Conservation (phyloP, 2,797 vertebrate species). For the Microchirus variegatus region DNA sequence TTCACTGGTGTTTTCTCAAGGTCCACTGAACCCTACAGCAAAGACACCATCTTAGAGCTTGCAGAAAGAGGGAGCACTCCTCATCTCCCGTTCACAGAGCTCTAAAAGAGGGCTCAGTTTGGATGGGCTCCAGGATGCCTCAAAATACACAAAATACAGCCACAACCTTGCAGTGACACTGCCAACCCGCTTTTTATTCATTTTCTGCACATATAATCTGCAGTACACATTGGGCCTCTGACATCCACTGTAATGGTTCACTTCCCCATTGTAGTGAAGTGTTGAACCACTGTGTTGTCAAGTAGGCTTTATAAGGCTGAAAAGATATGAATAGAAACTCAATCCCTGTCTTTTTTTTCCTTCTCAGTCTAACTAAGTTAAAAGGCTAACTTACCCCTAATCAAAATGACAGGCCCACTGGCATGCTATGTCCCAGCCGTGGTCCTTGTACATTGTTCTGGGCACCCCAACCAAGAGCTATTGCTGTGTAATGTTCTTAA, state of each 20-base stretch:
- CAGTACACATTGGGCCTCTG: slow-evolving; percentile 50
- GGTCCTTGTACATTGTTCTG: slow-evolving; percentile 87
- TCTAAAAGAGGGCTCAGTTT: slow-evolving; percentile 70
- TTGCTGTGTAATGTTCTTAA: slow-evolving; percentile 92
- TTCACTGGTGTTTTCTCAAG: slow-evolving; percentile 82
- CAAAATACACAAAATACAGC: slow-evolving; percentile 71
- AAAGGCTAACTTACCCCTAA: slow-evolving; percentile 89
- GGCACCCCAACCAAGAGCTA: slow-evolving; percentile 90
- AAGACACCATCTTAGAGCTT: slow-evolving; percentile 68
- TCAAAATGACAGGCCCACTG: slow-evolving; percentile 89
- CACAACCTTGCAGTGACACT: slow-evolving; percentile 80
- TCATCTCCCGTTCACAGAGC: slow-evolving; percentile 79
- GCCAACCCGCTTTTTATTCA: slow-evolving; percentile 76
- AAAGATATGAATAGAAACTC: slow-evolving; percentile 60
- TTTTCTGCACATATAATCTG: slow-evolving; percentile 54
- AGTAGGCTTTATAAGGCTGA: slow-evolving; percentile 58
- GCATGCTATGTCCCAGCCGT: slow-evolving; percentile 89
- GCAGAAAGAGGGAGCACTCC: slow-evolving; percentile 71
- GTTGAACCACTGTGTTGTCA: slow-evolving; percentile 61
- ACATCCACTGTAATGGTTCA: slow-evolving; percentile 57
- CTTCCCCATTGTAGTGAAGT: slow-evolving; percentile 58
- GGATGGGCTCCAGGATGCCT: slow-evolving; percentile 70
- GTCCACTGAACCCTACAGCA: slow-evolving; percentile 81
- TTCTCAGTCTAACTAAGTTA: slow-evolving; percentile 75
- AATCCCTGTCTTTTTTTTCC: slow-evolving; percentile 42